Percentiles rank a stretch among this genome's conserved stretches.
Evolutionary conservation across 2,113 vertebrate species (phyloP).

Genomic region (Rhinolophus ferrumequinum): DNA sequence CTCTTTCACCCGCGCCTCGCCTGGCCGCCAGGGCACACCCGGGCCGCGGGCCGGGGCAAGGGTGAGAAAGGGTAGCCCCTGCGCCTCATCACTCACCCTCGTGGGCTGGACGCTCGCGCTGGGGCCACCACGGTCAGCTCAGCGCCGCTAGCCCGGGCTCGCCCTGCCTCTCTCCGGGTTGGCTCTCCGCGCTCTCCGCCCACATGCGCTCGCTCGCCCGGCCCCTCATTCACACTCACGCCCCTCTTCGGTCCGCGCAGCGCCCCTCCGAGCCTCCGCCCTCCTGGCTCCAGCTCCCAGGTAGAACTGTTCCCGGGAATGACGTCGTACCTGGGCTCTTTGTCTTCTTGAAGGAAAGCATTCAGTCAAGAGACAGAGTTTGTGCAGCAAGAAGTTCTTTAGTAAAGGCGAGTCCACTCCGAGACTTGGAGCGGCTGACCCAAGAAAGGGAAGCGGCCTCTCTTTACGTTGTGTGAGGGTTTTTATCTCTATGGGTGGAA

Average conservation of each 20-base stretch:
- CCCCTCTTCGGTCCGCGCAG: not conserved
- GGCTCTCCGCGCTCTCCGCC: not conserved
- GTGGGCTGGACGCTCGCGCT: not conserved
- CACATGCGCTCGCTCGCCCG: not conserved
- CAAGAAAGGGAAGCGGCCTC: too few species aligned
- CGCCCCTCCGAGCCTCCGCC: fast-evolving
- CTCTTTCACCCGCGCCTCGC: not conserved
- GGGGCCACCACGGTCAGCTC: fast-evolving
- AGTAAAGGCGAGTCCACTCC: too few species aligned
- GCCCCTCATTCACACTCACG: not conserved
- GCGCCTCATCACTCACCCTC: not conserved
- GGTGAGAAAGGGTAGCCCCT: not conserved
- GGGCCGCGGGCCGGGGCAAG: not conserved
- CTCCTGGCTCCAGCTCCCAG: not conserved
- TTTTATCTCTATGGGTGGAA: too few species aligned
- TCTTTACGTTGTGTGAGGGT: too few species aligned
- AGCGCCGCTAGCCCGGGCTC: fast-evolving
- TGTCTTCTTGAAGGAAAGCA: too few species aligned
- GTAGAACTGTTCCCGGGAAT: too few species aligned
- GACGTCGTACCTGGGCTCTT: too few species aligned
- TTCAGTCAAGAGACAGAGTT: too few species aligned
- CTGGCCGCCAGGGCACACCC: not conserved
- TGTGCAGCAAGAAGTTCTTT: too few species aligned
- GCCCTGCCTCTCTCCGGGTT: not conserved
- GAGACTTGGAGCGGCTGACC: too few species aligned